Conservation (phyloP, 2,113 vertebrate genomes). For the Scytalopus superciliaris region DNA sequence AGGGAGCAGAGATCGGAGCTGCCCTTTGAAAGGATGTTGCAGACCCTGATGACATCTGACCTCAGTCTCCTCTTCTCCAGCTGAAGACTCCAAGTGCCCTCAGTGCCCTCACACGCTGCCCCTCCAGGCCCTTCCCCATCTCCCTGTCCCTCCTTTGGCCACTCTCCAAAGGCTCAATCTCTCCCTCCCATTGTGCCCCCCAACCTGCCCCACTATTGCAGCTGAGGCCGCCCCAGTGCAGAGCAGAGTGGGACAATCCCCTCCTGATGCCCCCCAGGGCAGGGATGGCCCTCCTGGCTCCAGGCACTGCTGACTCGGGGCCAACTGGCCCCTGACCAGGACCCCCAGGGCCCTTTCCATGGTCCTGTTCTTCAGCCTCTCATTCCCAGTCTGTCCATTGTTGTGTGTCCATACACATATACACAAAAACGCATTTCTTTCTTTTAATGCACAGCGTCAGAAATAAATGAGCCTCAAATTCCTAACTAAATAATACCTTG, state of each 20-base stretch:
- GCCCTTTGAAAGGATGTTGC: not conserved
- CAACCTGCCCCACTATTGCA: not conserved
- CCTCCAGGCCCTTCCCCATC: not conserved
- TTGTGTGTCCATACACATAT: no score
- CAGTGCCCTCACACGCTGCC: not conserved
- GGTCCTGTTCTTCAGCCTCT: not conserved
- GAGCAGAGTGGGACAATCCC: not conserved
- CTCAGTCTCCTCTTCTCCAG: not conserved
- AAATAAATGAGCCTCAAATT: slow-evolving; percentile 12
- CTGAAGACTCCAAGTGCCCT: not conserved
- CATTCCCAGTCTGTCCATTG: not conserved
- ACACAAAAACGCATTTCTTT: not conserved
- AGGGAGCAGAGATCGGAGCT: not conserved
- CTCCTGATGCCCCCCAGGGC: not conserved
- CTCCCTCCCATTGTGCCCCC: not conserved
- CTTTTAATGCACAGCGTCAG: not conserved
- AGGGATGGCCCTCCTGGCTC: not conserved
- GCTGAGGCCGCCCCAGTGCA: not conserved
- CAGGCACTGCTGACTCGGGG: not conserved
- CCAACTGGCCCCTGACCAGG: not conserved
- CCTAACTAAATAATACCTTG: slow-evolving; percentile 16
- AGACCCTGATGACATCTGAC: not conserved
- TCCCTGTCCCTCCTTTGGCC: not conserved
- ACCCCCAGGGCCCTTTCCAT: not conserved
- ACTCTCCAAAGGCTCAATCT: not conserved